Conservation (phyloP, 2,113 vertebrate species). For the Motacilla alba region DNA sequence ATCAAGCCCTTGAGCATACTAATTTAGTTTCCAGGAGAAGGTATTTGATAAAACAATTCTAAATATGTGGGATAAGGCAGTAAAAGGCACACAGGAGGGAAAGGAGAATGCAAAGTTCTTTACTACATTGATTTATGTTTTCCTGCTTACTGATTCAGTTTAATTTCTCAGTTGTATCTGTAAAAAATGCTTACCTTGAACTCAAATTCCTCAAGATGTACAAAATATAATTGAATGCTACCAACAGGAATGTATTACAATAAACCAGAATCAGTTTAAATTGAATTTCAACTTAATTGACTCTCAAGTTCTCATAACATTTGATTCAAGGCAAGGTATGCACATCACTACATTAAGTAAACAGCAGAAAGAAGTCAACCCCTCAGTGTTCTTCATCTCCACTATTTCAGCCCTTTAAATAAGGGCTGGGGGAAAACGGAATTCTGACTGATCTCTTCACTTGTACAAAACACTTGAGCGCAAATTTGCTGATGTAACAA, state of each 20-base stretch:
- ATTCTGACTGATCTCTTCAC: not conserved
- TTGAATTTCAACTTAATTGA: not conserved
- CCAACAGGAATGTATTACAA: not conserved
- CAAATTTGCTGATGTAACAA: not conserved
- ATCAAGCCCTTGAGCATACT: not conserved
- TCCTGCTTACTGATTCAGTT: not conserved
- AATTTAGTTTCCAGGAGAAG: not conserved
- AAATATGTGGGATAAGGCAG: not conserved
- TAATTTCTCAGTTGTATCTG: not conserved
- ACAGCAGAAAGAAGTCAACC: not conserved
- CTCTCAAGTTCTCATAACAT: not conserved
- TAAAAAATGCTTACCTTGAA: not conserved
- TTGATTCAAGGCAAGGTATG: not conserved
- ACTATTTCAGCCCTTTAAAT: not conserved
- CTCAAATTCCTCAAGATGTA: not conserved
- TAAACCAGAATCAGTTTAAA: not conserved
- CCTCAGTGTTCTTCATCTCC: not conserved
- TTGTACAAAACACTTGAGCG: not conserved
- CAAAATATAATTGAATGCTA: not conserved
- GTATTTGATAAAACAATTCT: not conserved
- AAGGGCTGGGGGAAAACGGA: not conserved
- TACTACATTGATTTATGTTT: not conserved
- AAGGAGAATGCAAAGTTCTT: not conserved
- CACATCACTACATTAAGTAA: not conserved
- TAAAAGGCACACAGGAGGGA: not conserved